phyloP scores from a whole-genome alignment of 2,113 vertebrate genomes.

The Merops nubicus region DNA sequence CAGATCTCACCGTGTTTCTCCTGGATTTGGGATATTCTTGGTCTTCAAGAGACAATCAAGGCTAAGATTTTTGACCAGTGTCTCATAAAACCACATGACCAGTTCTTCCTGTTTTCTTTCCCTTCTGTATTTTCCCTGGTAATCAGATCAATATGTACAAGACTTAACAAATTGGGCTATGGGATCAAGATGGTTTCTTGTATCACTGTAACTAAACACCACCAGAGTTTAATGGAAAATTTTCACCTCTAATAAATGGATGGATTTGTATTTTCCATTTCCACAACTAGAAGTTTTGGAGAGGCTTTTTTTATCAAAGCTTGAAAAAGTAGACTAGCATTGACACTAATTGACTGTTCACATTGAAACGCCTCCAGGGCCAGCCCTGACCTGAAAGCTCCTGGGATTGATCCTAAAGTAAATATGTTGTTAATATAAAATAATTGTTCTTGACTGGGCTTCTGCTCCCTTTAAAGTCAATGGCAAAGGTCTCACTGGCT shows the following conservation, averaged over 20 bases:
- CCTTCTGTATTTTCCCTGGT: background rate
- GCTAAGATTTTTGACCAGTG: background rate
- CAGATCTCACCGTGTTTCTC: background rate
- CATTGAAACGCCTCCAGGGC: background rate
- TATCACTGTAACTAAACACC: background rate
- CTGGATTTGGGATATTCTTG: background rate
- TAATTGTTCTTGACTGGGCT: background rate
- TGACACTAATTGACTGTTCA: background rate
- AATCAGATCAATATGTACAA: conserved; percentile 22
- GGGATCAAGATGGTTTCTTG: background rate
- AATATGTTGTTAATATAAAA: background rate
- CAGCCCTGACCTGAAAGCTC: background rate
- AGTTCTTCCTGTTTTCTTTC: conserved; percentile 17
- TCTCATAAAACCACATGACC: conserved; percentile 20
- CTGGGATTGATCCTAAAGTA: background rate
- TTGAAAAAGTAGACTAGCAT: background rate
- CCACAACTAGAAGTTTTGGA: background rate
- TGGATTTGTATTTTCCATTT: conserved; percentile 4
- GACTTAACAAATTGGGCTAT: conserved; percentile 27
- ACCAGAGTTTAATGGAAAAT: conserved; percentile 5
- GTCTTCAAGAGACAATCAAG: background rate
- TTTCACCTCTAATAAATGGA: background rate
- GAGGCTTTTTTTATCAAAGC: background rate
- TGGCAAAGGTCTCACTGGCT: background rate
- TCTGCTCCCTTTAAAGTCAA: background rate